Conservation (phyloP, 2,797 vertebrate species). For the Gouania willdenowi region DNA sequence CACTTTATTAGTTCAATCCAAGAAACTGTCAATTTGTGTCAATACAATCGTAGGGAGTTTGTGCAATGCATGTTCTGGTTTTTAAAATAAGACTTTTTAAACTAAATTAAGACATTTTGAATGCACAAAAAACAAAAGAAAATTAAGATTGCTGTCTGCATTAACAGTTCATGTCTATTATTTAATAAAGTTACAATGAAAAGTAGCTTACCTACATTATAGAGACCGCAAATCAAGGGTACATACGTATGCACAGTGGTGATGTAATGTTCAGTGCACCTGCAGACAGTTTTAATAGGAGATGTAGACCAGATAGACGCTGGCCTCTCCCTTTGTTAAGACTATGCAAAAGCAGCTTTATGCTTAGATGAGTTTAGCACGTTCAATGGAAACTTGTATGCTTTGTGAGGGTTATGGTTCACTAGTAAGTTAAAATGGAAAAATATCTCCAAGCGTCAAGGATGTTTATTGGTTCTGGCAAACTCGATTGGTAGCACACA, state of each 20-base stretch:
- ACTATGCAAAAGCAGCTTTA: constrained; percentile 11
- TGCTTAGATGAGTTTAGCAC: constrained; percentile 53
- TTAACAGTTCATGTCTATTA: no score
- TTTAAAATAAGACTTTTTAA: no score
- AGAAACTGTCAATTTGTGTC: no score
- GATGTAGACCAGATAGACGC: constrained; percentile 34
- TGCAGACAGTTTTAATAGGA: constrained; percentile 34
- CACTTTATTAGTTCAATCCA: no score
- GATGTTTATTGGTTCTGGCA: constrained; percentile 59
- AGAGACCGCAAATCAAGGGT: background rate
- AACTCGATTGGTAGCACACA: constrained; percentile 23
- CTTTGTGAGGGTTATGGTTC: constrained; percentile 37
- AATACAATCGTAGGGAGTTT: no score
- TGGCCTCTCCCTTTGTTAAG: constrained; percentile 25
- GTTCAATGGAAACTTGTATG: constrained; percentile 40
- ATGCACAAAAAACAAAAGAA: no score
- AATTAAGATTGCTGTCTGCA: no score
- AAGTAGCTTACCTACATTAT: no score
- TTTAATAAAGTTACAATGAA: no score
- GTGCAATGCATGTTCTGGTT: no score
- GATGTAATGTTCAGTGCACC: constrained; percentile 47
- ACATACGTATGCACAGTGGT: constrained; percentile 17
- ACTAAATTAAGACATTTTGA: no score
- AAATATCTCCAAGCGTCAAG: constrained; percentile 36
- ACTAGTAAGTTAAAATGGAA: constrained; percentile 45